These are phyloP conservation scores for Temnothorax unifasciatus DNA, from an alignment of 2,888 invertebrate genomes.

Conservation along the genomic window DNA sequence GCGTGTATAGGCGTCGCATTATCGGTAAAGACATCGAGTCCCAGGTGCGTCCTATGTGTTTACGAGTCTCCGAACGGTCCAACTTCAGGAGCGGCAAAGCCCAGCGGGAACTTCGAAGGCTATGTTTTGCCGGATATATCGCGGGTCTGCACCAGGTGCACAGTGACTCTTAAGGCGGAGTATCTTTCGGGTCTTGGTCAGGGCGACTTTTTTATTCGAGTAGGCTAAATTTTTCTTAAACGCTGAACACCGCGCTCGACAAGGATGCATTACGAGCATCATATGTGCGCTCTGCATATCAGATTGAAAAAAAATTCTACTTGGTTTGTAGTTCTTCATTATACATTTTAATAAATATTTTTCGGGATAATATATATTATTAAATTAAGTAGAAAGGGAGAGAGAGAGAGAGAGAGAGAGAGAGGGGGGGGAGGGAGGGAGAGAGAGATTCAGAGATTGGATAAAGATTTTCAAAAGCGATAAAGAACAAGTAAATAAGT, in stretches of 20 bases:
- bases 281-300: not conserved
- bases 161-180: conserved; percentile 61
- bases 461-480: conserved; percentile 25
- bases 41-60: conserved; percentile 84
- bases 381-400: no score
- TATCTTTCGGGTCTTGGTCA: conserved; percentile 54
- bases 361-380: not conserved
- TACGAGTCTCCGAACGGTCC: conserved; percentile 81
- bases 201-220: conserved; percentile 30
- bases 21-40: conserved; percentile 81
- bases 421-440: not conserved
- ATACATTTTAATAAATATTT: not conserved
- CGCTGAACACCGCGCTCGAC: not conserved
- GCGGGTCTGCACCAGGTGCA: conserved; percentile 77
- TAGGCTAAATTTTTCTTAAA: conserved; percentile 29
- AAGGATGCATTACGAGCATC: not conserved
- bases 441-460: conserved; percentile 30
- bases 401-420: no score
- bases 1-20: conserved; percentile 79
- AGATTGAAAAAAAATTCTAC: not conserved
- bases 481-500: conserved; percentile 54
- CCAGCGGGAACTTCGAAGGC: conserved; percentile 78
- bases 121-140: conserved; percentile 79
- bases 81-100: conserved; percentile 70
- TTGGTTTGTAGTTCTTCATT: not conserved